phyloP scores from a whole-genome alignment of 2,113 vertebrate genomes.

The Hepsetus odoe region DNA sequence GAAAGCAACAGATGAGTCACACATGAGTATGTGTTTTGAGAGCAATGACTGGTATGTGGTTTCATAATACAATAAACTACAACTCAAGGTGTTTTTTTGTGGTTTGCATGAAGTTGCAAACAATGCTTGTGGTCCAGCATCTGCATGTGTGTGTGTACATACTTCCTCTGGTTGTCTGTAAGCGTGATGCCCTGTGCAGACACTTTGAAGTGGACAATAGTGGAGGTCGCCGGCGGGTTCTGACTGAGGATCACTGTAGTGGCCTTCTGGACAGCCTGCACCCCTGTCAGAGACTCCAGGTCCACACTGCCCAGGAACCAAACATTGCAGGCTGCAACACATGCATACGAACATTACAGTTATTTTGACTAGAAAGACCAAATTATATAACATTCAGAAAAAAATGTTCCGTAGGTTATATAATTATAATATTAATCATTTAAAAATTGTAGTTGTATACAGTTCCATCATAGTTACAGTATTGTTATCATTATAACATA shows the following conservation, averaged over 20 bases:
- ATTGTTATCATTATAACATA: too few relatives aligned
- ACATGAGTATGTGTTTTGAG: constrained; percentile 6
- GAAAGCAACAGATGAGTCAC: neutral
- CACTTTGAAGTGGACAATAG: constrained; percentile 94
- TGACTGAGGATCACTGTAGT: constrained; percentile 78
- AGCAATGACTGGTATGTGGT: neutral
- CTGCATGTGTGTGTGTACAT: constrained; percentile 62
- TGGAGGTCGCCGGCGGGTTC: constrained; percentile 82
- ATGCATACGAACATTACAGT: constrained; percentile 33
- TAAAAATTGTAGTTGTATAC: too few relatives aligned
- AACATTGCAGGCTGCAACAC: constrained; percentile 86
- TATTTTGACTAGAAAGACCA: too few relatives aligned
- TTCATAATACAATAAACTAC: neutral
- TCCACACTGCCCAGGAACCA: constrained; percentile 94
- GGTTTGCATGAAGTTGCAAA: neutral
- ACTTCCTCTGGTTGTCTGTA: constrained; percentile 98
- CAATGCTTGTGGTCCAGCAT: neutral
- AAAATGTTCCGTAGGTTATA: too few relatives aligned
- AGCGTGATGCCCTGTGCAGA: constrained; percentile 93
- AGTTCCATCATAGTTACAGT: too few relatives aligned
- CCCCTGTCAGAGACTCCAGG: constrained; percentile 93
- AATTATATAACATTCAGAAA: too few relatives aligned
- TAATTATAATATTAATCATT: too few relatives aligned
- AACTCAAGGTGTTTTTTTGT: neutral
- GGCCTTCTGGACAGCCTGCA: constrained; percentile 91